Evolutionary conservation across 2,113 vertebrate genomes (phyloP).

Genomic region (Anhinga anhinga): DNA sequence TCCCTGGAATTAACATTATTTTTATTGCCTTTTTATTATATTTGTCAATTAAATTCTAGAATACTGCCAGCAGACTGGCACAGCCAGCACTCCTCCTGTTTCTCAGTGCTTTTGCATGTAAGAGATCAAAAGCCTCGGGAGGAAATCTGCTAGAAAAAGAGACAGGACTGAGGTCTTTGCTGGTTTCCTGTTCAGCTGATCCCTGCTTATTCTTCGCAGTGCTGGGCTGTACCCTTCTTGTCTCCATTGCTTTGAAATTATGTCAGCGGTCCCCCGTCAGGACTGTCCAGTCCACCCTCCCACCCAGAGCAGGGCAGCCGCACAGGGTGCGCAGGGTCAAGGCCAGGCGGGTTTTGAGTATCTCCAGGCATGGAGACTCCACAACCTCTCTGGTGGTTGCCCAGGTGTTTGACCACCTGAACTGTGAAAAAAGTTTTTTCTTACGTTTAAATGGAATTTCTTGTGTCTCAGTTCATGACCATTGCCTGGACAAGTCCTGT

Average conservation of each 20-base stretch:
- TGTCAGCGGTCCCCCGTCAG: too few relatives aligned
- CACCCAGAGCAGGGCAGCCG: too few relatives aligned
- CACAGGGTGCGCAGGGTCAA: too few relatives aligned
- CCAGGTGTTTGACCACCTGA: not conserved
- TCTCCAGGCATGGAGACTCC: not conserved
- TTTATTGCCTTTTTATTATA: not conserved
- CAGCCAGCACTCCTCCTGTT: not conserved
- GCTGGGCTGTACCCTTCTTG: too few relatives aligned
- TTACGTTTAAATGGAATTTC: not conserved
- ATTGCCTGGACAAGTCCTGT: not conserved
- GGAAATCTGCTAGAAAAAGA: not conserved
- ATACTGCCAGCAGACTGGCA: not conserved
- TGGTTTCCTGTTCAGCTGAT: not conserved
- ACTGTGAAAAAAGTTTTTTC: not conserved
- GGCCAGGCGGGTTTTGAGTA: not conserved
- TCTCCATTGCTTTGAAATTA: too few relatives aligned
- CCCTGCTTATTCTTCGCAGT: not conserved
- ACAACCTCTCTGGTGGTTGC: too few relatives aligned
- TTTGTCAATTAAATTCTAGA: not conserved
- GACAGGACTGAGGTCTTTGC: not conserved
- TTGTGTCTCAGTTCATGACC: not conserved
- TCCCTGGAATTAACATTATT: too few relatives aligned
- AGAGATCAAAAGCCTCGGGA: not conserved
- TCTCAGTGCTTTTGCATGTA: not conserved
- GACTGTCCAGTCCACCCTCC: too few relatives aligned